Base-by-base conservation (phyloP, 2,888 invertebrate species). In the Spodoptera littoralis region DNA sequence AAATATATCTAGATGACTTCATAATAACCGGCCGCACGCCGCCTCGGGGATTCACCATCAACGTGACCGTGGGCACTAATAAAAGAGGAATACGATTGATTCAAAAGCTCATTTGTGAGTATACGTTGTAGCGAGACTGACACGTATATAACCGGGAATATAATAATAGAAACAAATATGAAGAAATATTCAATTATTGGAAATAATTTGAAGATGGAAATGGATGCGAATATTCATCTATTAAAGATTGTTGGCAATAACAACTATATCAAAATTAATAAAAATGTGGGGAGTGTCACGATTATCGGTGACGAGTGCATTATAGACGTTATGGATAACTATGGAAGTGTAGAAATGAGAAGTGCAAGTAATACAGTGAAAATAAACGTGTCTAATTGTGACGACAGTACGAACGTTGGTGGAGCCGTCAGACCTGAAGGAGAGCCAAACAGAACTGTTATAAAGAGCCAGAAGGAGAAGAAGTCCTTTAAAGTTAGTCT, bases 221-320 rank as follows among this genome's bases (percentile, higher is more conserved):
- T 88, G 71, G 64, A 64, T 3, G 77, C 83, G 60, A 89, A 89
- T 68, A 73, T 73, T 45, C 71, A 82, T 57, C 72, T 65, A n/a
- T 67, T 88, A 50, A 83, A 81, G 62, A 85, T 89, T 51, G 69
- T 85, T 43, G 89, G 89, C 5, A 76, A 85, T 49, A 84, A 87
- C 60, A 89, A 87, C 64, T 73, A 75, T 42, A 80, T 89, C n/a
- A 82, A 76, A 51, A 85, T 88, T 54, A 55, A 69, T 11, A 82
- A 76, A 46, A 89, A 89, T 64, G 70, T 80, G 30, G 87, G 87
- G 12, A 78, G 77, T 60, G 82, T 88, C 48, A 66, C 73, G n/a
- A 76, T 88, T 68, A 73, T 85, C 13, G 89, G 88, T 4, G 68
- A 76, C 24, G 79, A 84, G 54, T 87, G 85, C 68, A 77, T 70